A percentile compares a stretch with the other conserved stretches of the same genome.
Evolutionary conservation across 1,140 invertebrate species (phyloP).

Genomic region (Aradophagus sp.): DNA sequence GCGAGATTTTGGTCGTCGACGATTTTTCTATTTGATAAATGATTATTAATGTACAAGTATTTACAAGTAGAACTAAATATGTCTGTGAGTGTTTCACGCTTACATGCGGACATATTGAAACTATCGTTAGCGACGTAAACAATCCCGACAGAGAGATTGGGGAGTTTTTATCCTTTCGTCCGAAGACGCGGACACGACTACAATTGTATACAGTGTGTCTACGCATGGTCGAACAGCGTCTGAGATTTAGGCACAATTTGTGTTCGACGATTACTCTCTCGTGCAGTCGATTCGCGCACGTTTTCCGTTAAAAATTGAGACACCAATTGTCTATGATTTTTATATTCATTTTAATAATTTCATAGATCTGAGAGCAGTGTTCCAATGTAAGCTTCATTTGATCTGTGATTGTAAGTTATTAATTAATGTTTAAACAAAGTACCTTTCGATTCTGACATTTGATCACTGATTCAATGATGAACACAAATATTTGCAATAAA

Average conservation of each 20-base stretch:
- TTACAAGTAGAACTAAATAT: slow-evolving; percentile 18
- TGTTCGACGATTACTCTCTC: slow-evolving; percentile 15
- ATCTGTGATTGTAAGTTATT: too few relatives aligned
- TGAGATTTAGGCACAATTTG: slow-evolving; percentile 35
- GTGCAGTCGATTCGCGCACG: slow-evolving; percentile 6
- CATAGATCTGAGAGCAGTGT: too few relatives aligned
- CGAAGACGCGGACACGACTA: slow-evolving; percentile 22
- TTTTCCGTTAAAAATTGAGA: background rate
- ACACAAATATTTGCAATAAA: too few relatives aligned
- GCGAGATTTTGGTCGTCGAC: too few relatives aligned
- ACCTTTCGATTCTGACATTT: too few relatives aligned
- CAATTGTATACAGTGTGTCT: slow-evolving; percentile 30
- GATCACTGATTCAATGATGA: too few relatives aligned
- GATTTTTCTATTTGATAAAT: too few relatives aligned
- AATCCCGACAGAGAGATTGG: slow-evolving; percentile 23
- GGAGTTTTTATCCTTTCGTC: slow-evolving; percentile 40
- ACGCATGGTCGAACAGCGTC: slow-evolving; percentile 24
- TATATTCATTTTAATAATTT: too few relatives aligned
- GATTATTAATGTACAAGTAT: slow-evolving; percentile 39
- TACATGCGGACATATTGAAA: slow-evolving; percentile 20
- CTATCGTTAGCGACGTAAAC: slow-evolving; percentile 37
- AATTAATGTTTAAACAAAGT: too few relatives aligned
- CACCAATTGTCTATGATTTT: too few relatives aligned
- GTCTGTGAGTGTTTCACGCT: too few relatives aligned
- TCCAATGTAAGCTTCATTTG: too few relatives aligned